phyloP scores from a whole-genome alignment of 2,888 invertebrate genomes.

The Protodeltote pygarga region DNA sequence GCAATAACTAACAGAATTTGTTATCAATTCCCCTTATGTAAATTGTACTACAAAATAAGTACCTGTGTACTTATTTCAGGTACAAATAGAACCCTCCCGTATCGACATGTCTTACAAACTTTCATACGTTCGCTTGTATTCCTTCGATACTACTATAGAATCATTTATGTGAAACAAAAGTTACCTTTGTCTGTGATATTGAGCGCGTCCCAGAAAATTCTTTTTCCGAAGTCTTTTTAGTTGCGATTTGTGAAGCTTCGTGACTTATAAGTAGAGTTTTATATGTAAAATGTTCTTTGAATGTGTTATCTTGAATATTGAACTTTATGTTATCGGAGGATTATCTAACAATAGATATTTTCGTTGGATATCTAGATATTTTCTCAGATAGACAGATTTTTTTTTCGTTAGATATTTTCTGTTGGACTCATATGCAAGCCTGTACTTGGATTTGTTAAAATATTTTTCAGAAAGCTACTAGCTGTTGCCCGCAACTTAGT shows the following conservation, averaged over 20 bases:
- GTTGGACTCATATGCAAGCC: too few relatives aligned
- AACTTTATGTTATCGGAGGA: too few relatives aligned
- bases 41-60: constrained; percentile 24
- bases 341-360: too few relatives aligned
- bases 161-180: constrained; percentile 34
- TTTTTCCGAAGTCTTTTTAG: constrained; percentile 10
- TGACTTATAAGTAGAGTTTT: neutral
- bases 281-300: constrained; percentile 15
- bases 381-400: too few relatives aligned
- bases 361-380: too few relatives aligned
- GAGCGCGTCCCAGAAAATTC: constrained; percentile 15
- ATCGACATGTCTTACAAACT: constrained; percentile 38
- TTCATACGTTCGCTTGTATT: constrained; percentile 12
- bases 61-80: constrained; percentile 6
- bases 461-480: too few relatives aligned
- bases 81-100: constrained; percentile 26
- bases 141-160: constrained; percentile 11
- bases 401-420: too few relatives aligned
- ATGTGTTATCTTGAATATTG: too few relatives aligned
- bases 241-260: constrained; percentile 16
- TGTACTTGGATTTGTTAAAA: too few relatives aligned
- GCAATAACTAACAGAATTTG: too few relatives aligned
- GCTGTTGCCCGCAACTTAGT: too few relatives aligned
- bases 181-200: constrained; percentile 26
- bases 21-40: too few relatives aligned